Evolutionary conservation across 2,888 invertebrate genomes (phyloP).

Genomic region (Drosophila robusta): DNA sequence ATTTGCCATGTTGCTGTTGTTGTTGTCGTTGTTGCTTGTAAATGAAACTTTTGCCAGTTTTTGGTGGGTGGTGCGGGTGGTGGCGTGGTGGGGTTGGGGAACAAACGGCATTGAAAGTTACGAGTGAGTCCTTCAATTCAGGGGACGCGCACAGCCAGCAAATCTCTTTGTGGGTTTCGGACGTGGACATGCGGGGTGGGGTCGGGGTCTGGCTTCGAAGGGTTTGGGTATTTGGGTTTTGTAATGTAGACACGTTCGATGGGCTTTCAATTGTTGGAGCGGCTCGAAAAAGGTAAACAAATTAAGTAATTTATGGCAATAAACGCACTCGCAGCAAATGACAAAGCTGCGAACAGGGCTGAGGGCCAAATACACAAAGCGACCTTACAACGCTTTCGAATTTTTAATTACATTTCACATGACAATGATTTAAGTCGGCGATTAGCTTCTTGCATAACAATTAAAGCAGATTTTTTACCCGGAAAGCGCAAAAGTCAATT

Average conservation of each 20-base stretch:
- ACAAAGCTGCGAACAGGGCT: slow-evolving; percentile 7
- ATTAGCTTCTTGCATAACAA: not conserved
- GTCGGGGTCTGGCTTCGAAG: not conserved
- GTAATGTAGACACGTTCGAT: slow-evolving; percentile 40
- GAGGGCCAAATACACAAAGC: not conserved
- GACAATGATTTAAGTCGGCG: slow-evolving; percentile 11
- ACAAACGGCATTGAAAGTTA: slow-evolving; percentile 71
- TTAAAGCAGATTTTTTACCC: not conserved
- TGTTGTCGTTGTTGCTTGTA: slow-evolving; percentile 45
- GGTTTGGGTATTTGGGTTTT: slow-evolving; percentile 29
- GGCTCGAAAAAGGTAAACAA: slow-evolving; percentile 57
- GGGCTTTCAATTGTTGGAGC: slow-evolving; percentile 63
- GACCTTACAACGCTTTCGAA: not conserved
- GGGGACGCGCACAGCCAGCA: slow-evolving; percentile 16
- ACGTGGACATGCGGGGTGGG: no score
- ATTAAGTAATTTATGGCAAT: slow-evolving; percentile 70
- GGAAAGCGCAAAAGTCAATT: no score
- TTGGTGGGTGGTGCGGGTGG: not conserved
- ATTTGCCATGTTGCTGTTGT: slow-evolving; percentile 43
- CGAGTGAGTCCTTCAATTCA: slow-evolving; percentile 54
- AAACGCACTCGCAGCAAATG: slow-evolving; percentile 19
- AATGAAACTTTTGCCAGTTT: slow-evolving; percentile 66
- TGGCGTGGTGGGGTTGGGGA: not conserved
- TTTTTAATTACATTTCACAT: slow-evolving; percentile 41
- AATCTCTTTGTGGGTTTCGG: slow-evolving; percentile 12